phyloP scores from a whole-genome alignment of 2,797 vertebrate genomes.

The Selene dorsalis region DNA sequence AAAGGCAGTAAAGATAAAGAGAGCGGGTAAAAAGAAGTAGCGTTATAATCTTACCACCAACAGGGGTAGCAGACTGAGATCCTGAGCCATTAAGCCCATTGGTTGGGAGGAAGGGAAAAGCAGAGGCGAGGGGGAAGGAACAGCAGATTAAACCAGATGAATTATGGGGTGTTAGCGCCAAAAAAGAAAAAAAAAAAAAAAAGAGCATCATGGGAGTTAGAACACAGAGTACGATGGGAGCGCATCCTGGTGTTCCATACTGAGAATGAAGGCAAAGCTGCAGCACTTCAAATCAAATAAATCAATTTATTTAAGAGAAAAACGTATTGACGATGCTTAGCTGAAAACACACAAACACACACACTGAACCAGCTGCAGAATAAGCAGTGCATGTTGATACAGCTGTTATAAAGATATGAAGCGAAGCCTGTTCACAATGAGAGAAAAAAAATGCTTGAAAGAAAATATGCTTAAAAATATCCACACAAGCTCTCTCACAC shows the following conservation, averaged over 20 bases:
- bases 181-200: slow-evolving; percentile 49
- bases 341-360: slow-evolving; percentile 43
- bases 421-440: slow-evolving; percentile 69
- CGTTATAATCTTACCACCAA: slow-evolving; percentile 94
- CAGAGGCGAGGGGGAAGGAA: slow-evolving; percentile 86
- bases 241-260: slow-evolving; percentile 59
- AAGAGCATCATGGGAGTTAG: slow-evolving; percentile 84
- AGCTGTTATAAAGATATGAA: slow-evolving; percentile 53
- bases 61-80: slow-evolving; percentile 97
- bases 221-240: slow-evolving; percentile 79
- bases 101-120: slow-evolving; percentile 79
- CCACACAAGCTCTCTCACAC: not conserved
- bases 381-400: slow-evolving; percentile 79
- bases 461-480: slow-evolving; percentile 52
- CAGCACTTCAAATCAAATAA: slow-evolving; percentile 50
- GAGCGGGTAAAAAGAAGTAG: slow-evolving; percentile 81
- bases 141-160: slow-evolving; percentile 92
- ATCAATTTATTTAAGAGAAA: slow-evolving; percentile 53
- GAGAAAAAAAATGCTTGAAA: slow-evolving; percentile 56
- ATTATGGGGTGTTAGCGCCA: slow-evolving; percentile 81
- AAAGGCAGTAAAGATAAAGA: slow-evolving; percentile 74
- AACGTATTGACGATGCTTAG: slow-evolving; percentile 38
- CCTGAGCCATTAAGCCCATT: slow-evolving; percentile 93
- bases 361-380: slow-evolving; percentile 65
- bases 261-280: slow-evolving; percentile 70